Evolutionary conservation across 2,797 vertebrate species (phyloP).

Genomic region (Halcyon leucocephala): DNA sequence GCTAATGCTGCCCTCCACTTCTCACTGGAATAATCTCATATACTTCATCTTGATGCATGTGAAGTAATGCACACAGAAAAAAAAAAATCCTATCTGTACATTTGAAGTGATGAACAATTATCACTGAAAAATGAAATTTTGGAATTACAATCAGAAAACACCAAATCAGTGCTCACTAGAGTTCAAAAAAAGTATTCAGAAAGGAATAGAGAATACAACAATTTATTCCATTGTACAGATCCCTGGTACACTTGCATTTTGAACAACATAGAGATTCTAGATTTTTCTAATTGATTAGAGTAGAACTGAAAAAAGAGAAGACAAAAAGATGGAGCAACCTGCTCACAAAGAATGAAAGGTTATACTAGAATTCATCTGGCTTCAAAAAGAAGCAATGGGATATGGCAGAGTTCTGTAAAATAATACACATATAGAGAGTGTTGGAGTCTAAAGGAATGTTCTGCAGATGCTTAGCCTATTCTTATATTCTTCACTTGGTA

Average conservation of each 20-base stretch:
- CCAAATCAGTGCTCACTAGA: background rate
- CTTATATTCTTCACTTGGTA: background rate
- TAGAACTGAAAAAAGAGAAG: background rate
- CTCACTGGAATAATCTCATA: background rate
- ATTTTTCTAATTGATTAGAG: background rate
- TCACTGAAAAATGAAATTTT: background rate
- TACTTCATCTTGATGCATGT: background rate
- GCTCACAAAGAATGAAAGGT: background rate
- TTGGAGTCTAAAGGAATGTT: background rate
- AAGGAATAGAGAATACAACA: background rate
- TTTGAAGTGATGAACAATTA: background rate
- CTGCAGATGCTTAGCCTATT: background rate
- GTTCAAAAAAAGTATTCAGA: background rate
- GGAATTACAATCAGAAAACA: background rate
- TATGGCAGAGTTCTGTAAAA: background rate
- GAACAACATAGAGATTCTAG: background rate
- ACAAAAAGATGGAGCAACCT: background rate
- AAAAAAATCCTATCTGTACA: background rate
- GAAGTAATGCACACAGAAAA: background rate
- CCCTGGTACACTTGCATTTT: background rate
- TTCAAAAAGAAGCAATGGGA: background rate
- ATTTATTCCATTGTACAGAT: background rate
- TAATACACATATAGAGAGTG: fast-evolving
- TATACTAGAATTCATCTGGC: background rate
- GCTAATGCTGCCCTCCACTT: background rate